Evolutionary conservation across 2,113 vertebrate genomes (phyloP).

Genomic region (Rafetus swinhoei): DNA sequence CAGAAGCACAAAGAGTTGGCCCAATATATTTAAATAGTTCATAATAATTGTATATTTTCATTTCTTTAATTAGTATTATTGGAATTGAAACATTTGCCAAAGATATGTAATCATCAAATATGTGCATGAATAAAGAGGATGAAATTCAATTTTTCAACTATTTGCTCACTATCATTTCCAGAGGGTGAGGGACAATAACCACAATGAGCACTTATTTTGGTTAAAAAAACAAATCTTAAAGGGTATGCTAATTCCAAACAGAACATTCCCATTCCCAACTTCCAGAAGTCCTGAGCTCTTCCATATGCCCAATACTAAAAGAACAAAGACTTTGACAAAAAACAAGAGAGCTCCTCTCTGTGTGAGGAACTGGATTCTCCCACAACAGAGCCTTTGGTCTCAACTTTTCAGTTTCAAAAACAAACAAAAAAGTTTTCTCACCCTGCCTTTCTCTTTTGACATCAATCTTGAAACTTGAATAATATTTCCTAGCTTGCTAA

Average conservation of each 20-base stretch:
- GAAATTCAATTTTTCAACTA: not conserved
- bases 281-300: not conserved
- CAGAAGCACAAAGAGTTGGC: not conserved
- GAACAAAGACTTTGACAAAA: not conserved
- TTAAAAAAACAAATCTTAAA: not conserved
- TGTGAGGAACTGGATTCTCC: not conserved
- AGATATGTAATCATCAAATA: not conserved
- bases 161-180: not conserved
- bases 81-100: not conserved
- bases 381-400: not conserved
- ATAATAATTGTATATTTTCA: not conserved
- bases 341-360: not conserved
- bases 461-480: not conserved
- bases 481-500: not conserved
- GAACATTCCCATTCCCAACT: not conserved
- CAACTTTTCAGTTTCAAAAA: not conserved
- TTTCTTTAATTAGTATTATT: not conserved
- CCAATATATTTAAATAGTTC: not conserved
- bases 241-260: not conserved
- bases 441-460: not conserved
- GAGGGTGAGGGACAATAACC: not conserved
- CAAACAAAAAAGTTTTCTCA: not conserved
- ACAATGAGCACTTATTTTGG: not conserved
- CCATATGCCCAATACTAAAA: not conserved
- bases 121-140: not conserved